phyloP scores from a whole-genome alignment of 2,888 invertebrate species.

The Yponomeuta cagnagella region DNA sequence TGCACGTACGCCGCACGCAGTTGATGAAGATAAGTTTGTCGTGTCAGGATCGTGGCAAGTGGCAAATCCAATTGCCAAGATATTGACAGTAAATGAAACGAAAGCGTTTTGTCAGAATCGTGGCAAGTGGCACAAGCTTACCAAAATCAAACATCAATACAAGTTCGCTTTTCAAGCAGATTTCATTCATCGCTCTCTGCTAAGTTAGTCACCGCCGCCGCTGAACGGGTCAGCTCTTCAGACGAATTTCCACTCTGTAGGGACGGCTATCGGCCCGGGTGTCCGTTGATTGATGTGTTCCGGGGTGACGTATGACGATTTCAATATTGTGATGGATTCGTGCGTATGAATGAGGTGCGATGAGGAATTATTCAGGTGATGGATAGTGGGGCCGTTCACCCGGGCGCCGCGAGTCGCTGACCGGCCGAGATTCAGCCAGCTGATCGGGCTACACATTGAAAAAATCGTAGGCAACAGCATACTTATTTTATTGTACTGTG shows the following conservation, averaged over 20 bases:
- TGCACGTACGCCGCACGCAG: no score
- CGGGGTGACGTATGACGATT: neutral
- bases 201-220: neutral
- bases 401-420: conserved; percentile 48
- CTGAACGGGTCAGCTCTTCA: neutral
- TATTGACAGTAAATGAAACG: no score
- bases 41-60: no score
- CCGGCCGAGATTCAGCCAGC: conserved; percentile 67
- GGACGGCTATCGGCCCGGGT: neutral
- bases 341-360: conserved; percentile 58
- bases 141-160: neutral
- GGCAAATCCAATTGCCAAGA: no score
- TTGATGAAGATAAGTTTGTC: no score
- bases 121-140: neutral
- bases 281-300: conserved; percentile 8
- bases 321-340: conserved; percentile 50
- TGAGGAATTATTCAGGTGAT: conserved; percentile 61
- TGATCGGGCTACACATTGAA: conserved; percentile 41
- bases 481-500: no score
- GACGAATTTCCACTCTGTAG: neutral
- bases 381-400: conserved; percentile 54
- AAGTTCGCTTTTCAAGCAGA: neutral
- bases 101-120: no score
- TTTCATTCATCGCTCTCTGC: neutral
- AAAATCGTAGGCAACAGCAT: no score